Evolutionary conservation across 2,888 invertebrate species (phyloP).

Genomic region (Helobdella robusta): DNA sequence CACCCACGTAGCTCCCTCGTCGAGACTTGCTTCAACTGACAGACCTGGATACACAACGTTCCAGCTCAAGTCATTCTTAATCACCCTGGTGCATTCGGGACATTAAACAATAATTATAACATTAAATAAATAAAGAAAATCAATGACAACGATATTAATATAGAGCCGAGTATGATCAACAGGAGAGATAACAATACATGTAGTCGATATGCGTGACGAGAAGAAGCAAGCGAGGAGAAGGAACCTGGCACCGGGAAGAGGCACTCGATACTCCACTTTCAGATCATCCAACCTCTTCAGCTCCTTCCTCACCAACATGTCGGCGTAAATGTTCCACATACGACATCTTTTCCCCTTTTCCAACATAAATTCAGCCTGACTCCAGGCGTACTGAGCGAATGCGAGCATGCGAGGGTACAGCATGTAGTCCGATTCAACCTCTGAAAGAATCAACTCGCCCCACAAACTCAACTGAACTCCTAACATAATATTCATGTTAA

Average conservation of each 20-base stretch:
- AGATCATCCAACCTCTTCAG: constrained; percentile 39
- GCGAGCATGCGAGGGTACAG: constrained; percentile 37
- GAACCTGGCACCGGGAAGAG: constrained; percentile 44
- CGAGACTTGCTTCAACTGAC: constrained; percentile 10
- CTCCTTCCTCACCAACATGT: constrained; percentile 40
- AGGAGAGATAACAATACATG: too few species aligned
- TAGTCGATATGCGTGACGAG: too few species aligned
- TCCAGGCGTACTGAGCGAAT: constrained; percentile 45
- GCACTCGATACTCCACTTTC: constrained; percentile 40
- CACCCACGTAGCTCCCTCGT: constrained; percentile 7
- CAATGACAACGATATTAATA: too few species aligned
- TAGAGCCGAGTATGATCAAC: too few species aligned
- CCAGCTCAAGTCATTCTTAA: background rate
- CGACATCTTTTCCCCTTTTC: constrained; percentile 40
- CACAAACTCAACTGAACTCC: constrained; percentile 45
- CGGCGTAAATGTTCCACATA: constrained; percentile 42
- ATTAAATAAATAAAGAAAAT: too few species aligned
- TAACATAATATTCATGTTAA: constrained; percentile 29
- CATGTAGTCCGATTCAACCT: constrained; percentile 28
- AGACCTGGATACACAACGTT: constrained; percentile 24
- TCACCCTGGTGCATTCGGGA: background rate
- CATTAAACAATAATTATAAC: background rate
- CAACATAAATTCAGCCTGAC: constrained; percentile 42
- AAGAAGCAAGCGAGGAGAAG: too few species aligned
- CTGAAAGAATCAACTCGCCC: constrained; percentile 38